Percentiles rank a stretch among this genome's conserved stretches.
These are phyloP conservation scores for Edolisoma coerulescens DNA, from an alignment of 2,113 vertebrate genomes.

Conservation along the genomic window DNA sequence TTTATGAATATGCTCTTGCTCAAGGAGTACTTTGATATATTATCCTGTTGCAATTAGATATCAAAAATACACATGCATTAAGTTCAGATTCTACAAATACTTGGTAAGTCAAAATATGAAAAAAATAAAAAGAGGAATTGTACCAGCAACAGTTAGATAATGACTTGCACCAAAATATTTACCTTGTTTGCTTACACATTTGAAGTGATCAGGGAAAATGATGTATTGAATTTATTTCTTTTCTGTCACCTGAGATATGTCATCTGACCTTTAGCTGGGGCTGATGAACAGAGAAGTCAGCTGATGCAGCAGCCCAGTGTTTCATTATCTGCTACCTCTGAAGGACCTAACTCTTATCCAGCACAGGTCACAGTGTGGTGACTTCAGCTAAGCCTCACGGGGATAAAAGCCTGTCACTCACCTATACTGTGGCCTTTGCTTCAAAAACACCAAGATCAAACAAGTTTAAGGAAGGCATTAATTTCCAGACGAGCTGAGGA, in stretches of 20 bases:
- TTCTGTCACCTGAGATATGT: background rate
- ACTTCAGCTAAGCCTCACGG: background rate
- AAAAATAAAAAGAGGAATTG: background rate
- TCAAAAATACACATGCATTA: background rate
- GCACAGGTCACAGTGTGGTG: slow-evolving; percentile 6
- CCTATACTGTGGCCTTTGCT: background rate
- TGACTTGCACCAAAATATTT: background rate
- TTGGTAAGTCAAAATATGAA: background rate
- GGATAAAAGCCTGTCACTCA: slow-evolving; percentile 14
- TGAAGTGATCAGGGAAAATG: background rate
- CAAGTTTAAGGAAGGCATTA: slow-evolving; percentile 1
- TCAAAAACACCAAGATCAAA: slow-evolving; percentile 28
- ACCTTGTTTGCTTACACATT: background rate
- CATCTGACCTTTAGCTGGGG: background rate
- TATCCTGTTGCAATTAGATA: background rate
- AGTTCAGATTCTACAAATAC: background rate
- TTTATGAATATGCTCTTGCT: background rate
- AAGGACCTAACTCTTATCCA: background rate
- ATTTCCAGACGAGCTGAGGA: background rate
- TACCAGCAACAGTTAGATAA: background rate
- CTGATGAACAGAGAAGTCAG: background rate
- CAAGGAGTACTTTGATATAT: background rate
- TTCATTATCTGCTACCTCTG: background rate
- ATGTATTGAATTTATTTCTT: background rate
- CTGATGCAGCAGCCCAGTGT: background rate